A percentile compares a stretch with the other conserved stretches of the same genome.
These are phyloP conservation scores for Ptyas mucosa DNA, from an alignment of 2,113 vertebrate genomes.

Conservation along the genomic window DNA sequence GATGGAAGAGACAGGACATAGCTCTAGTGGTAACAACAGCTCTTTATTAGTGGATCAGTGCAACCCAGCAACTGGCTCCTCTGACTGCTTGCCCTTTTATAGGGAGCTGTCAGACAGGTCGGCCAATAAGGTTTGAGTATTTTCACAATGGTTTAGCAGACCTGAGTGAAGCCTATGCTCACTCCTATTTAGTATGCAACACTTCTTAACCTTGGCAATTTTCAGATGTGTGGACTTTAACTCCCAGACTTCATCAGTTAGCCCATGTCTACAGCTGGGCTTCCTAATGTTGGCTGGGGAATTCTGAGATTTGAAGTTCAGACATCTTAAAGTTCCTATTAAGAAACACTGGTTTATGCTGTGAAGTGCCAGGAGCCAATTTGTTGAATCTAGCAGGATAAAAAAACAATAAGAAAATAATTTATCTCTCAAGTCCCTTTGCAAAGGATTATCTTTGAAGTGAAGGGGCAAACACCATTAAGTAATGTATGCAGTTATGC, in stretches of 20 bases:
- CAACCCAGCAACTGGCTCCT: no score
- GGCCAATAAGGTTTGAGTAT: no score
- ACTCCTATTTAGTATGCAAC: no score
- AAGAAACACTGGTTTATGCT: neutral
- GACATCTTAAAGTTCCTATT: no score
- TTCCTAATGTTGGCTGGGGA: neutral
- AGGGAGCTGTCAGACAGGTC: no score
- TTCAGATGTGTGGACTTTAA: neutral
- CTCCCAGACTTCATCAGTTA: neutral
- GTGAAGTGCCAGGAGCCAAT: neutral
- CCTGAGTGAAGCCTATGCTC: no score
- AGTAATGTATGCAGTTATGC: conserved; percentile 46
- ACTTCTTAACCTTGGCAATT: neutral
- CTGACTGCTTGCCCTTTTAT: no score
- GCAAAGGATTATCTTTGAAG: conserved; percentile 1
- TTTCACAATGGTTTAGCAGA: no score
- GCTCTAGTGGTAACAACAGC: no score
- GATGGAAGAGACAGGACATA: no score
- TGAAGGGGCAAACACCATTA: neutral
- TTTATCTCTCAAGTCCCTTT: conserved; percentile 23
- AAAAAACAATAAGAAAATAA: neutral
- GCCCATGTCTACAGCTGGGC: neutral
- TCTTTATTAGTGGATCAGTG: no score
- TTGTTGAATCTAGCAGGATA: neutral
- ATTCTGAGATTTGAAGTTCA: neutral